These are phyloP conservation scores for Cryptotermes secundus DNA, from an alignment of 1,140 invertebrate genomes.

Conservation along the genomic window DNA sequence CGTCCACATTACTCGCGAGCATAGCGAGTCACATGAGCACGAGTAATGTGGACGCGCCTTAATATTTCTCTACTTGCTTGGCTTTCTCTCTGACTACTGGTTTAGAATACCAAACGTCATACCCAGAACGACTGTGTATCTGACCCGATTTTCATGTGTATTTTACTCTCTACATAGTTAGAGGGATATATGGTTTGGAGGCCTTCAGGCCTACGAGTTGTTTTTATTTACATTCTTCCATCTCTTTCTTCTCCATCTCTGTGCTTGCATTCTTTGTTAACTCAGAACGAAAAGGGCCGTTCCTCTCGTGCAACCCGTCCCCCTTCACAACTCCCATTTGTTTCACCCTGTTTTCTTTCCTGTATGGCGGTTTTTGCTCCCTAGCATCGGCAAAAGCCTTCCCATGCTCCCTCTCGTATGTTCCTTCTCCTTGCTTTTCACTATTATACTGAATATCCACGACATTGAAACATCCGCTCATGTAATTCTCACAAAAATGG, in stretches of 20 bases:
- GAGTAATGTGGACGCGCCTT: no score
- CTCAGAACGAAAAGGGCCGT: not conserved
- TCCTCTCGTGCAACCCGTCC: not conserved
- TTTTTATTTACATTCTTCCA: not conserved
- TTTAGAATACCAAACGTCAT: not conserved
- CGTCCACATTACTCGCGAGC: no score
- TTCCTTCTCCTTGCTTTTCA: not conserved
- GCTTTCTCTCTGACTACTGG: not conserved
- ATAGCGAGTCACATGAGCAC: no score
- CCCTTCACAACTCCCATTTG: not conserved
- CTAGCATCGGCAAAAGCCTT: not conserved
- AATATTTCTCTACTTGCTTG: not conserved
- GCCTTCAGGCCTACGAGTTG: not conserved
- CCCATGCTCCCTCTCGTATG: not conserved
- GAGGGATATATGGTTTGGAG: not conserved
- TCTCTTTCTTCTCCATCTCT: not conserved
- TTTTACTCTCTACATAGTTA: not conserved
- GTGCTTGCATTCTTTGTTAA: constrained; percentile 17
- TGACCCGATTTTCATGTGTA: not conserved
- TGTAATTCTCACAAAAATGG: constrained; percentile 13
- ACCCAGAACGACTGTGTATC: not conserved
- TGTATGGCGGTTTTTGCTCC: not conserved
- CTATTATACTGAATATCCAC: not conserved
- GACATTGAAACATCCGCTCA: not conserved
- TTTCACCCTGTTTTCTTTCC: constrained; percentile 6